phyloP scores from a whole-genome alignment of 1,140 invertebrate species.

The Nomia melanderi region DNA sequence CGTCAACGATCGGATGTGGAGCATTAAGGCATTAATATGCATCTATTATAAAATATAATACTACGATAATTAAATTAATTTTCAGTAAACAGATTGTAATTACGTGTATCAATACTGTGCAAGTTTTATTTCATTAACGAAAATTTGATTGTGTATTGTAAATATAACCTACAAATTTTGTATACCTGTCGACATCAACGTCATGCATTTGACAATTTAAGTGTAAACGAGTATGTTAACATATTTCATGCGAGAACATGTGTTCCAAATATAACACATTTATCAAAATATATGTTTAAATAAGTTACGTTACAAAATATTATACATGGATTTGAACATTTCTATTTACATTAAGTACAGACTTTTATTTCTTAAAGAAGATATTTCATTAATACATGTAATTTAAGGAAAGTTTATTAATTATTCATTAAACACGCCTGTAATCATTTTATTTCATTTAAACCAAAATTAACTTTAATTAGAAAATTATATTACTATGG shows the following conservation, averaged over 20 bases:
- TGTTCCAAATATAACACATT: neutral
- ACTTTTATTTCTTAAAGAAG: neutral
- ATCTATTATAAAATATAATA: conserved; percentile 8
- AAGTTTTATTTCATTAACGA: neutral
- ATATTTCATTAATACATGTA: neutral
- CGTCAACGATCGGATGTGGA: neutral
- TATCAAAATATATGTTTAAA: too few species aligned
- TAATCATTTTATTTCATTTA: too few species aligned
- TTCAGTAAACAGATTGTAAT: neutral
- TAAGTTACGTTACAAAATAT: neutral
- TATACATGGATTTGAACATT: neutral
- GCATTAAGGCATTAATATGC: conserved; percentile 6
- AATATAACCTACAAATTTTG: conserved; percentile 38
- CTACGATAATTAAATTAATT: neutral
- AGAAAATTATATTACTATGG: too few species aligned
- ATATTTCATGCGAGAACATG: conserved; percentile 1
- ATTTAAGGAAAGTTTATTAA: neutral
- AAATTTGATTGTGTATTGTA: neutral
- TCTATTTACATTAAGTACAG: neutral
- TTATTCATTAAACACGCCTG: neutral
- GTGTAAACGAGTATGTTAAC: conserved; percentile 16
- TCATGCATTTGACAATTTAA: conserved; percentile 25
- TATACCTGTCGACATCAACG: neutral
- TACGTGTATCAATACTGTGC: neutral
- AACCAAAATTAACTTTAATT: too few species aligned